phyloP scores from a whole-genome alignment of 2,888 invertebrate genomes.

The Archips crataeganus region DNA sequence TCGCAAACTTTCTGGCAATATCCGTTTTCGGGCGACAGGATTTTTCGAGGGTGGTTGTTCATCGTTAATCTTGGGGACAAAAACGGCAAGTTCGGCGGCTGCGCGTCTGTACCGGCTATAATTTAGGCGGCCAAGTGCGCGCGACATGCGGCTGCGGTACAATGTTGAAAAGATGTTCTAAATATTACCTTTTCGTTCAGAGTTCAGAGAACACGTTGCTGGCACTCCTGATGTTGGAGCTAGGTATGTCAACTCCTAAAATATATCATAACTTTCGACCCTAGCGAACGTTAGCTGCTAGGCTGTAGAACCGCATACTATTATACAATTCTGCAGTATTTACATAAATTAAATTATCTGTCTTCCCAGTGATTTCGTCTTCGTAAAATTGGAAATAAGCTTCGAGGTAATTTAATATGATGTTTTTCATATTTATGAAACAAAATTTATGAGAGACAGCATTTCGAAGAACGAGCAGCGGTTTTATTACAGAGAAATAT shows the following conservation, averaged over 20 bases:
- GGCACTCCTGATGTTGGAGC: constrained; percentile 19
- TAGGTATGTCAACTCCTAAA: constrained; percentile 31
- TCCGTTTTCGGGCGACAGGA: constrained; percentile 80
- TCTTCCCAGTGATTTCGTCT: neutral
- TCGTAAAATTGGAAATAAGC: neutral
- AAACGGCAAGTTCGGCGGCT: constrained; percentile 77
- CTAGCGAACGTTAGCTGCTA: constrained; percentile 19
- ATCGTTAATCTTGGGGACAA: constrained; percentile 84
- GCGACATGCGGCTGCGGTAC: constrained; percentile 70
- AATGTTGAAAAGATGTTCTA: constrained; percentile 42
- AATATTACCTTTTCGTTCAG: constrained; percentile 39
- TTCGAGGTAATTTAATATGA: neutral
- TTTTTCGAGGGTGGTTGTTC: constrained; percentile 81
- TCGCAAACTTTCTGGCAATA: constrained; percentile 77
- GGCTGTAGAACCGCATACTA: constrained; percentile 23
- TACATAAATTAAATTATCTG: constrained; percentile 21
- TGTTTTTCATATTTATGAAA: neutral
- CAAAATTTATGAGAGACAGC: neutral
- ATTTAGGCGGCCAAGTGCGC: constrained; percentile 77
- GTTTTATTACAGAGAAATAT: constrained; percentile 1
- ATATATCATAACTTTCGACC: constrained; percentile 31
- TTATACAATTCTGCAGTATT: constrained; percentile 14
- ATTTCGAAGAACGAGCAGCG: neutral
- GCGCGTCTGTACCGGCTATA: constrained; percentile 72
- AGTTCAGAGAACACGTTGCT: constrained; percentile 2